These are phyloP conservation scores for Gonatopus flavifemur DNA, from an alignment of 1,140 invertebrate genomes.

Conservation along the genomic window DNA sequence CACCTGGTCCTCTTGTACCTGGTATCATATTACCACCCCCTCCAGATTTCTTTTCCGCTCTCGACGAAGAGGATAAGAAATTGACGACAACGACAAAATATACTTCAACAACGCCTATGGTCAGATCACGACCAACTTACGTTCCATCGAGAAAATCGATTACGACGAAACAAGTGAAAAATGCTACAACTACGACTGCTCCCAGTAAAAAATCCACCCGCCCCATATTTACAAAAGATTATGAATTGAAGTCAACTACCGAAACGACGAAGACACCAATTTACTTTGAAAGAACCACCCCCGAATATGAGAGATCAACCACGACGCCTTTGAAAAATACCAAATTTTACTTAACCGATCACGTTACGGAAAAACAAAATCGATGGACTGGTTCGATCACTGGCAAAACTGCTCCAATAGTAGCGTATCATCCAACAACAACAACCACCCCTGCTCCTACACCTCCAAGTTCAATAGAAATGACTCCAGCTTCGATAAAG, in stretches of 20 bases:
- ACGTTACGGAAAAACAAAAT: conserved; percentile 25
- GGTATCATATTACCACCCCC: conserved; percentile 86
- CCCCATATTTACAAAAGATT: too few relatives aligned
- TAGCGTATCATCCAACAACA: conserved; percentile 62
- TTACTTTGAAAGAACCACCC: too few relatives aligned
- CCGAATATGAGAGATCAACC: too few relatives aligned
- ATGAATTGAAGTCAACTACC: too few relatives aligned
- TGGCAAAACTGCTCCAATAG: conserved; percentile 63
- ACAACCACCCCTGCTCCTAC: conserved; percentile 57
- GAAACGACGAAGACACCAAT: too few relatives aligned
- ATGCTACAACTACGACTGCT: conserved; percentile 41
- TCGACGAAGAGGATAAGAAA: conserved; percentile 55
- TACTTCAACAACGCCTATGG: conserved; percentile 46
- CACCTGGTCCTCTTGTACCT: conserved; percentile 82
- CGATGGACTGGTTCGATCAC: conserved; percentile 34
- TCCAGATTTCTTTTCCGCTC: conserved; percentile 77
- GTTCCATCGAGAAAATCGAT: conserved; percentile 42
- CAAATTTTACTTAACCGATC: too few relatives aligned
- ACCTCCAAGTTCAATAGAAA: conserved; percentile 44
- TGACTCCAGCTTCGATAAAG: conserved; percentile 41
- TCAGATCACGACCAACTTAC: conserved; percentile 33
- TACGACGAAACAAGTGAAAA: conserved; percentile 51
- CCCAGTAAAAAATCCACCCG: too few relatives aligned
- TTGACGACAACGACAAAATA: conserved; percentile 37
- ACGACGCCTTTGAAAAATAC: conserved; percentile 30